Evolutionary conservation across 2,113 vertebrate species (phyloP).

Genomic region (Platycercus adscitus): DNA sequence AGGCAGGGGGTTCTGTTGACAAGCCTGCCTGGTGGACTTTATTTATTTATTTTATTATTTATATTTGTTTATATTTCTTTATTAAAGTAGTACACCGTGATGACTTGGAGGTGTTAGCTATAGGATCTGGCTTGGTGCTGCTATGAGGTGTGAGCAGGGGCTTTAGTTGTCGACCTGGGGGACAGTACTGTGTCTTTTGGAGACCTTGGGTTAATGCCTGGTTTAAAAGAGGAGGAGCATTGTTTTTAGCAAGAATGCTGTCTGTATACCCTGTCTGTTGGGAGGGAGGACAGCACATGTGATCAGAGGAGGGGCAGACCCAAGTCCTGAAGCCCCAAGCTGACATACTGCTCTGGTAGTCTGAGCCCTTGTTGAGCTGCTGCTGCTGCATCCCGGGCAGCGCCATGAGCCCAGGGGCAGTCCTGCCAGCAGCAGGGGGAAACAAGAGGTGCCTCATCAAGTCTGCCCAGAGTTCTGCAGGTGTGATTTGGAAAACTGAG

Average conservation of each 20-base stretch:
- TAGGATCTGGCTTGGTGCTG: background rate
- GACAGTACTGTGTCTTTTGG: background rate
- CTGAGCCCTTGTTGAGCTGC: background rate
- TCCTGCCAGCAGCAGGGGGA: background rate
- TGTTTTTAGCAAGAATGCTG: background rate
- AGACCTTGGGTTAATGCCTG: background rate
- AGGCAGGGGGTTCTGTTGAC: constrained; percentile 8
- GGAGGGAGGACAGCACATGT: background rate
- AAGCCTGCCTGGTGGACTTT: background rate
- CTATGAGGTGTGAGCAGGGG: rapidly evolving
- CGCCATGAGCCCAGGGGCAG: rapidly evolving
- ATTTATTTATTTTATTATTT: background rate
- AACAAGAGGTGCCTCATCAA: rapidly evolving
- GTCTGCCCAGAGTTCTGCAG: background rate
- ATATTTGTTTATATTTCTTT: background rate
- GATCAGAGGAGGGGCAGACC: background rate
- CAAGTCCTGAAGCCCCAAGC: background rate
- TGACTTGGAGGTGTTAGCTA: background rate
- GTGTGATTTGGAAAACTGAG: background rate
- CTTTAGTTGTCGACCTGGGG: background rate
- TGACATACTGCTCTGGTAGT: no score
- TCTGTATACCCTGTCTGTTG: rapidly evolving
- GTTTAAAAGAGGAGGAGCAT: rapidly evolving
- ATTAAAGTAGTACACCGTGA: background rate
- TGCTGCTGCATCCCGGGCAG: background rate